Evolutionary conservation across 2,113 vertebrate genomes (phyloP).

Genomic region (Protobothrops flavoviridis): DNA sequence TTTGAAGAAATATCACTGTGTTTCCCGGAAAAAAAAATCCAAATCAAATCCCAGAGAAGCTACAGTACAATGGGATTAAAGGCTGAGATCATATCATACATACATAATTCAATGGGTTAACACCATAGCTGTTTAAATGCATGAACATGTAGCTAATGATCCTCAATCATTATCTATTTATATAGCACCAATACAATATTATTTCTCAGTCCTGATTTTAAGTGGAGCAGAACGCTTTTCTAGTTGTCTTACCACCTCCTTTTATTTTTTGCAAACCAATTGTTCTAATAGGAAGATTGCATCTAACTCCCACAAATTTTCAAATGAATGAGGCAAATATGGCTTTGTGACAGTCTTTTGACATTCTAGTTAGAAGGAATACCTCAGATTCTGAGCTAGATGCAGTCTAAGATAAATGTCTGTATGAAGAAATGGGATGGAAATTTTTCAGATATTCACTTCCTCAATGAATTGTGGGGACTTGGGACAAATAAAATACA

Average conservation of each 20-base stretch:
- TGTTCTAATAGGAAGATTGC: neutral
- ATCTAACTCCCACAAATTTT: neutral
- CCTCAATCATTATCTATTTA: neutral
- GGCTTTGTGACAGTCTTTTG: neutral
- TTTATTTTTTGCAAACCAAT: neutral
- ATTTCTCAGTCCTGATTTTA: neutral
- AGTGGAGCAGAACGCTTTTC: neutral
- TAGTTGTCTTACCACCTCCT: neutral
- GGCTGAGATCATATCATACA: neutral
- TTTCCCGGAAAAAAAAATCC: neutral
- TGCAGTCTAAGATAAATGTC: neutral
- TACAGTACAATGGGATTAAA: conserved; percentile 25
- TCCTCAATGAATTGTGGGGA: neutral
- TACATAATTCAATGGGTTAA: neutral
- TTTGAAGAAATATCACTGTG: neutral
- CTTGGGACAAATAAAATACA: neutral
- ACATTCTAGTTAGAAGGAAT: neutral
- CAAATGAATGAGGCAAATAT: neutral
- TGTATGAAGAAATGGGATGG: neutral
- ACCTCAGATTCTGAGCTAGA: neutral
- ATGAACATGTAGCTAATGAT: conserved; percentile 21
- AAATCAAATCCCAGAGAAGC: neutral
- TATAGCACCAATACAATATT: neutral
- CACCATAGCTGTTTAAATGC: neutral
- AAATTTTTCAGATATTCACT: neutral